Base-by-base conservation (phyloP, 1,140 invertebrate species). In the Lethrus apterus region DNA sequence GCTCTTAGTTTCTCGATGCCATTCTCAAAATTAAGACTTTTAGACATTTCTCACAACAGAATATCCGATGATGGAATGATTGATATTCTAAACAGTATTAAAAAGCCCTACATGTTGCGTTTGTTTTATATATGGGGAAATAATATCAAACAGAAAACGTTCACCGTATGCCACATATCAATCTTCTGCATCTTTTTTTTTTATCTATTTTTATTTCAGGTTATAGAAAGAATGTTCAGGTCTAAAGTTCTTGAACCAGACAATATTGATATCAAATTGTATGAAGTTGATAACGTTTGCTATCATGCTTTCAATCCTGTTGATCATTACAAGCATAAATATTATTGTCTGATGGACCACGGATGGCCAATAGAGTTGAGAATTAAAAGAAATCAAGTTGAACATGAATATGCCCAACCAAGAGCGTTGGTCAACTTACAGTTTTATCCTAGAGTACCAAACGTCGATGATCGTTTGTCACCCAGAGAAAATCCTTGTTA, bases 101-200 rank as follows among this genome's bases (percentile, higher is more conserved):
- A 75, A 48, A 79, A 78, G 50, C 61, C 65, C 9, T 68, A 64
- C 30, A 58, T 55, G 41, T 51, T 78, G 29, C 47, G 69, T 36
- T 65, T 71, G 44, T 57, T 80, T 1, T 71, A 66, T 47, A 60
- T 79, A 24, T 79, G 70, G 67, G 77, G 77, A 0, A 79, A 79
- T 50, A 48, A 58, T 46, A 53, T 76, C 4, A 20, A 17, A 9
- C 29, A 48, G 9, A 32, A 8, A 26, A 34, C 38, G 2, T 20
- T 41, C 18, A 34, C 11, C 38, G 46, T 46, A 40, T 3, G 3
- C n/a, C 24, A 9, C 20, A 29, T 42, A 4, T 2, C 14, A 15
- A 15, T 38, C 15, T 2, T 7, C 13, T 40, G 17, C n/a, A 23
- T 10, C 13, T 23, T 43, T n/a, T 43, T 29, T 3, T 8, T 33